Conservation (phyloP, 2,888 invertebrate genomes). For the Tuberolachnus salignus region DNA sequence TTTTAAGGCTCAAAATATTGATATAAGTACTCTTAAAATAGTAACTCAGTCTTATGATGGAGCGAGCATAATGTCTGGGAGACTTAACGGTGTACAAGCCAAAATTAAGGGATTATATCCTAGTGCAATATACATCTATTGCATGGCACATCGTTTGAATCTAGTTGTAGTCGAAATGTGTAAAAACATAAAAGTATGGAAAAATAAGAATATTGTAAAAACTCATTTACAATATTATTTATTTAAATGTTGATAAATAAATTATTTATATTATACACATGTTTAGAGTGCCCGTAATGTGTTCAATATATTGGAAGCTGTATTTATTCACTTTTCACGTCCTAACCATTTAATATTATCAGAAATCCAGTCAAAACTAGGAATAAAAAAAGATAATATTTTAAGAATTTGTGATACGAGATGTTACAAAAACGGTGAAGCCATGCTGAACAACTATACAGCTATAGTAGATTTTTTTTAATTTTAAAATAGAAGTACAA, state of each 20-base stretch:
- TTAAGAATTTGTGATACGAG: neutral
- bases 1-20: neutral
- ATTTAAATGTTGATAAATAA: neutral
- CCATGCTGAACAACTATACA: no score
- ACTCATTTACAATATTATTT: neutral
- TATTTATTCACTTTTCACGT: neutral
- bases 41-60: neutral
- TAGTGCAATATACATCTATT: neutral
- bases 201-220: no score
- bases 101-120: neutral
- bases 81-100: neutral
- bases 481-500: no score
- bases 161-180: constrained; percentile 6
- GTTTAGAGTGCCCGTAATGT: neutral
- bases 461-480: no score
- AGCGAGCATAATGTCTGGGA: constrained; percentile 1
- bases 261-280: neutral
- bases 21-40: neutral
- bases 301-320: neutral
- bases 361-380: neutral
- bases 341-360: neutral
- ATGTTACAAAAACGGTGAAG: no score
- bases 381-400: neutral
- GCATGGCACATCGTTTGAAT: constrained; percentile 1
- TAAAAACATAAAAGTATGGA: neutral